These are phyloP conservation scores for Aromia moschata DNA, from an alignment of 2,888 invertebrate genomes.

Conservation along the genomic window DNA sequence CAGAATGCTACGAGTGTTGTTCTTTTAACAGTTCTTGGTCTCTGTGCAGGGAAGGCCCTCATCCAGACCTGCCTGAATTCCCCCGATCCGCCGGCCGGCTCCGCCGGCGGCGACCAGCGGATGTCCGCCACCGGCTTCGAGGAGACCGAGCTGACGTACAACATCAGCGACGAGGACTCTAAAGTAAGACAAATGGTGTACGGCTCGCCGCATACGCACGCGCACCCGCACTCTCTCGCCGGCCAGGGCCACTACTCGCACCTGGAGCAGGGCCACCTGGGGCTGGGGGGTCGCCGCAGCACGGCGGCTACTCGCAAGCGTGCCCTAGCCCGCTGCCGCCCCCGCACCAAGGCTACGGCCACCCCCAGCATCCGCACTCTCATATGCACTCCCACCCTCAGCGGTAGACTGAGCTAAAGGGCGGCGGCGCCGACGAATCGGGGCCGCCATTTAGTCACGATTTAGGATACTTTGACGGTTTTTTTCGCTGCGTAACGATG, in stretches of 20 bases:
- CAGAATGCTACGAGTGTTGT: conserved; percentile 9
- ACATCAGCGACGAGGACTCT: conserved; percentile 93
- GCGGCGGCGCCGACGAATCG: conserved; percentile 24
- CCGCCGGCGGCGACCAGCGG: conserved; percentile 82
- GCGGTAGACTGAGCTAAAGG: conserved; percentile 70
- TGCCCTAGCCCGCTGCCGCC: conserved; percentile 80
- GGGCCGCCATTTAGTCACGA: conserved; percentile 38
- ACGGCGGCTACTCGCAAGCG: conserved; percentile 71
- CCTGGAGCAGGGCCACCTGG: conserved; percentile 60
- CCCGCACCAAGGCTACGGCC: conserved; percentile 67
- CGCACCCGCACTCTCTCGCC: conserved; percentile 70
- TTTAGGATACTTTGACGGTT: conserved; percentile 55
- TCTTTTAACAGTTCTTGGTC: conserved; percentile 28
- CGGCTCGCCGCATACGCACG: conserved; percentile 71
- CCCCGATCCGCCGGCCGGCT: conserved; percentile 84
- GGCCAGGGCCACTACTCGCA: conserved; percentile 61
- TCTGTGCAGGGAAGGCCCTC: conserved; percentile 84
- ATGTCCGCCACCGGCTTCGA: conserved; percentile 99
- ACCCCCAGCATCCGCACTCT: conserved; percentile 76
- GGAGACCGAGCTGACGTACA: conserved; percentile 97
- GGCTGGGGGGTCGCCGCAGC: conserved; percentile 62
- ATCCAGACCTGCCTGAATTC: conserved; percentile 99
- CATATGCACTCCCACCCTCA: conserved; percentile 81
- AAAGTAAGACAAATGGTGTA: conserved; percentile 98
- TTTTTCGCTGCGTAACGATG: conserved; percentile 8